Base-by-base conservation (phyloP, 2,888 invertebrate species). In the Odontomyia ornata region DNA sequence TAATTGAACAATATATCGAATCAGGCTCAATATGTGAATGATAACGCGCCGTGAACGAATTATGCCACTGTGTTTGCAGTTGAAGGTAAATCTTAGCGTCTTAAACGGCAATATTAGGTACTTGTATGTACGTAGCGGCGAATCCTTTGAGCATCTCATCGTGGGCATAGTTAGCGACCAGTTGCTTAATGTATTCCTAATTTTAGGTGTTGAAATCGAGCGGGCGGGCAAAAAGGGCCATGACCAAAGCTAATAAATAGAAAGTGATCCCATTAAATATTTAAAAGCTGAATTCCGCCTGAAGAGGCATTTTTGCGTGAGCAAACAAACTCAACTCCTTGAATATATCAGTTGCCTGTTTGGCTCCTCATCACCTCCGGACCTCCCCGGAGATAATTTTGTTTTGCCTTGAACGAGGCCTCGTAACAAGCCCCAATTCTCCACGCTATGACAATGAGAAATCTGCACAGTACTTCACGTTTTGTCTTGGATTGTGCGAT, bases 1-100 rank as follows among this genome's bases (percentile, higher is more conserved):
- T 73, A 65, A 69, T 78, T 73, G 64, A 47, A 67, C 73, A 76
- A 78, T 73, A 72, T 76, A 73, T 36, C 62, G 67, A 60, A 78
- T 73, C 56, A 73, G 72, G 72, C 18, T 21, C 43, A 57, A 27
- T 64, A 30, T 47, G 25, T 56, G 46, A 56, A 56, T 25, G 76
- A 75, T 75, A 76, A 78, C 72, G 65, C 52, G 60, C 71, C 76
- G 75, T 76, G 57, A 73, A 73, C 18, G 73, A 73, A 73, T 73
- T 60, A 60, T 69, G 27, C 69, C 69, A 65, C 65, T 30, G 43
- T 65, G 65, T 13, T 65, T 43, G 65, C 15, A 65, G 30, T 65
- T 36, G 43, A 36, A 64, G 27, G 9, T 65, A 36, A 36, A 36
- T 5, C 36, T 3, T 36, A 5, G 36, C 36, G 9, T 9, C 36